Base-by-base conservation (phyloP, 2,888 invertebrate species). In the Baronia brevicornis region DNA sequence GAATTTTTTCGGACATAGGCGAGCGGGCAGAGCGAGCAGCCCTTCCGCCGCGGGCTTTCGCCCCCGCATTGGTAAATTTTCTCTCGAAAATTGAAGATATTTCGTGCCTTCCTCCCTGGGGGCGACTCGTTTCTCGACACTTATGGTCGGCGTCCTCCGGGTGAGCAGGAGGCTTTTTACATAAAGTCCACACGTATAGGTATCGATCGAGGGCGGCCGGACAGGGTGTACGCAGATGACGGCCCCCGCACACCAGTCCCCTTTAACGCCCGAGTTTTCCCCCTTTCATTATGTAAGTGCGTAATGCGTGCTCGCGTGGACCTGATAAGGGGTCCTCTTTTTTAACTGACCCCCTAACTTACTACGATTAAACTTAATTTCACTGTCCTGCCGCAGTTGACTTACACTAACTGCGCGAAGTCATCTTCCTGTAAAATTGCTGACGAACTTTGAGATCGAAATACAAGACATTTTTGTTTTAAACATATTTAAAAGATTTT, bases 221-320 rank as follows among this genome's bases (percentile, higher is more conserved):
- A 73, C 82, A 74, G 77, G 75, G 77, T 62, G 79, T 82, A 84
- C 80, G 82, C 82, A 82, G 82, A 82, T 82, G 80, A 80, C 80
- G 80, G 69, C 73, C 75, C 67, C 54, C 51, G 47, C 50, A 43
- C 22, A 20, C 14, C 12, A 9, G 20, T 1, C 51, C 60, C 54
- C 64, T 50, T 58, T 48, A 46, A 52, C 63, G 63, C 63, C 71
- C 69, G 61, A 53, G 48, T 60, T 67, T n/a, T 64, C 73, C 82
- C 82, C 82, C 82, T 80, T 80, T 84, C 82, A 84, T 84, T 84
- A 84, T 82, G 79, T 84, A 84, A 84, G 82, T 80, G 82, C 82
- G 82, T 79, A 80, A 84, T 80, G 82, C 80, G 80, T 79, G 82
- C 73, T 79, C 69, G 77, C 72, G 71, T 73, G 77, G 77, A 78